phyloP scores from a whole-genome alignment of 2,113 vertebrate genomes.

The Apeltes quadracus region DNA sequence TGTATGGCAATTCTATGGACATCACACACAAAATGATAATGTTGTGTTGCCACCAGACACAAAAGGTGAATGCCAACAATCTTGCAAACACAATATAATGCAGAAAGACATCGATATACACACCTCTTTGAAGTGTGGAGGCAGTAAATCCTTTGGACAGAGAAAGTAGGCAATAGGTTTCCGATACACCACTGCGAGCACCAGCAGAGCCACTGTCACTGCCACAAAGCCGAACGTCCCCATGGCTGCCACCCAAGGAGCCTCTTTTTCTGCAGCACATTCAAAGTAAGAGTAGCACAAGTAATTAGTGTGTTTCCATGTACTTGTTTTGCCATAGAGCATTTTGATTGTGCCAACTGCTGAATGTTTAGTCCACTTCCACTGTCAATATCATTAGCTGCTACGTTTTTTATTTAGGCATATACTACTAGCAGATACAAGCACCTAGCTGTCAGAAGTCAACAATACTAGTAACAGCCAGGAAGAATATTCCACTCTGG shows the following conservation, averaged over 20 bases:
- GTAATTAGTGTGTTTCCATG: not conserved
- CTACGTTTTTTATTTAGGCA: not conserved
- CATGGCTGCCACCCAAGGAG: conserved; percentile 48
- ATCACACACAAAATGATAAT: not conserved
- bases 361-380: not conserved
- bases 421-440: not conserved
- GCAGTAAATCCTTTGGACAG: conserved; percentile 59
- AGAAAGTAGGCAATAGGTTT: conserved; percentile 55
- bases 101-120: conserved; percentile 3
- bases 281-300: not conserved
- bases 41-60: not conserved
- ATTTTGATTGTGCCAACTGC: not conserved
- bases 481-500: not conserved
- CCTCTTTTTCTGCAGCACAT: conserved; percentile 44
- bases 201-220: conserved; percentile 12
- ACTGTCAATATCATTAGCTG: not conserved
- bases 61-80: not conserved
- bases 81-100: not conserved
- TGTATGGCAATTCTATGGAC: not conserved
- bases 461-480: not conserved
- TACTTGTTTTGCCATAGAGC: not conserved
- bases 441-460: not conserved
- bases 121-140: conserved; percentile 66
- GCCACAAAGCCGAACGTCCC: conserved; percentile 38
- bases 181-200: conserved; percentile 29